Base-by-base conservation (phyloP, 2,113 vertebrate species). In the Chlamydotis undulata region DNA sequence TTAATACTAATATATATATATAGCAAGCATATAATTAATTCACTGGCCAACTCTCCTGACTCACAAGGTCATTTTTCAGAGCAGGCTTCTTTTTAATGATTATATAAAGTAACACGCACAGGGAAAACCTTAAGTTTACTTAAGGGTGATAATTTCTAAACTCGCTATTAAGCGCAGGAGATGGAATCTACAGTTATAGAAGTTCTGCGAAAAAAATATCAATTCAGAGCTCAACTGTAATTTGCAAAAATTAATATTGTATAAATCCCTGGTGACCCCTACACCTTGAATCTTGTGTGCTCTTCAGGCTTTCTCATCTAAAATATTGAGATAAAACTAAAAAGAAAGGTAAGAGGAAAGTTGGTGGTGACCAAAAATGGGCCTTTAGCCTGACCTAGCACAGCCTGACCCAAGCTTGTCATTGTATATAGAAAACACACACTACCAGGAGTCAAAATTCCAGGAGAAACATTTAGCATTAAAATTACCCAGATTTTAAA, bases 11-110 rank as follows among this genome's bases (percentile, higher is more conserved):
- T 25, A 81, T 23, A 35, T 35, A 35, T 50, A 35, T 28, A 81
- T 3, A 71, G 7, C 14, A 69, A 43, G 57, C 10, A 25, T 35
- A 68, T 87, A 94, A 96, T 92, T 96, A 94, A 87, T 84, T 91
- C 15, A 23, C 39, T 79, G 49, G 18, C 83, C 80, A 92, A 89
- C 43, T 91, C 94, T 95, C 90, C 59, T 69, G 95, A 82, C 49
- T 57, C 65, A 49, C 21, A n/a, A 49, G 24, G 16, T 47, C 1
- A 89, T 65, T 93, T 88, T 89, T 85, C 61, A 91, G 50, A 18
- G 31, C 50, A 91, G 31, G 31, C 18, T 87, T 89, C 68, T 81
- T 73, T 41, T 52, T 91, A 94, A 93, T 95, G 85, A 71, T 12
- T 45, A 39, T 56, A 74, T 56, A 9, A 85, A 90, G 21, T 76